These are phyloP conservation scores for Turnix velox DNA, from an alignment of 2,113 vertebrate species.

Conservation along the genomic window DNA sequence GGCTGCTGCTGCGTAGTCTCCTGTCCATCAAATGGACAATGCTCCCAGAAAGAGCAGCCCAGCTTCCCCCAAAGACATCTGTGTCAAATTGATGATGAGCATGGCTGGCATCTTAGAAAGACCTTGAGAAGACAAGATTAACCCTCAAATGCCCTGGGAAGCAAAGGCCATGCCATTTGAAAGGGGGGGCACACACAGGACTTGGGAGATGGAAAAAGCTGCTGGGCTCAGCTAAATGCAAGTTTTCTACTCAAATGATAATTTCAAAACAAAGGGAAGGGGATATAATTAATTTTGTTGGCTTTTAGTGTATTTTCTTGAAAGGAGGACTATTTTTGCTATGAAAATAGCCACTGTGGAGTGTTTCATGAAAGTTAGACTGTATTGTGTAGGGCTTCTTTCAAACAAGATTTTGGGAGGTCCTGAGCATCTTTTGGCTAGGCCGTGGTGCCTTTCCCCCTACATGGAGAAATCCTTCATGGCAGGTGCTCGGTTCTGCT, in stretches of 20 bases:
- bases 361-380: background rate
- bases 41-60: slow-evolving; percentile 65
- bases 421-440: background rate
- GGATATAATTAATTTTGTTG: background rate
- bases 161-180: slow-evolving; percentile 37
- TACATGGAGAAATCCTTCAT: background rate
- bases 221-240: background rate
- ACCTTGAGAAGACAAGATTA: slow-evolving; percentile 67
- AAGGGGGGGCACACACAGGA: background rate
- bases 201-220: background rate
- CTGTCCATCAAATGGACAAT: slow-evolving; percentile 65
- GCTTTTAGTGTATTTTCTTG: background rate
- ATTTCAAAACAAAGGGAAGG: background rate
- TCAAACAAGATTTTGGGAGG: background rate
- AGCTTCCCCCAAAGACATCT: slow-evolving; percentile 71
- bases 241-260: background rate
- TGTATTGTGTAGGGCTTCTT: too few relatives aligned
- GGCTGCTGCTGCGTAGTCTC: background rate
- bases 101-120: slow-evolving; percentile 65
- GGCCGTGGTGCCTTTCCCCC: background rate
- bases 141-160: slow-evolving; percentile 47
- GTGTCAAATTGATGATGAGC: slow-evolving; percentile 73
- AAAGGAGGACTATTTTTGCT: background rate
- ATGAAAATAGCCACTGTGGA: background rate
- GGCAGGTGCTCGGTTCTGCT: background rate